Evolutionary conservation across 2,113 vertebrate genomes (phyloP), one percentile per base, ranked within the genome.

Genomic region (Sylvietta virens): DNA sequence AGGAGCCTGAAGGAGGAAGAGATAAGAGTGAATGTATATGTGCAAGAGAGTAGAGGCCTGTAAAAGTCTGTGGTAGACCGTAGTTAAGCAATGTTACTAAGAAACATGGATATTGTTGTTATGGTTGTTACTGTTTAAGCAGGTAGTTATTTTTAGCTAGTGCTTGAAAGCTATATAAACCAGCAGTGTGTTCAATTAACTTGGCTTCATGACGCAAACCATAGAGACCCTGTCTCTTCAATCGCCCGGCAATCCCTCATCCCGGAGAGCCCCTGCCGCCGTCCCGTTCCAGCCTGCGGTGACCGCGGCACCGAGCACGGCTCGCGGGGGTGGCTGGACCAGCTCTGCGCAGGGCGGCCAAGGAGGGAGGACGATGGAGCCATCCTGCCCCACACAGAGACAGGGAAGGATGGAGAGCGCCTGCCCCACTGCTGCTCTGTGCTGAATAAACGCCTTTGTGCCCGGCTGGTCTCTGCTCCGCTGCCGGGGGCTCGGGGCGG

Each of bases 301-400:
- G 64, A 39, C 28, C 13, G 47, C 64, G 47, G 40, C 56, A 7
- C 56, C 31, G 35, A 64, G 48, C 58, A 2, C 7, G 3, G 69
- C 35, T 7, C 30, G 22, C 44, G 28, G 64, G 73, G 78, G 62
- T 11, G 62, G 62, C 53, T 7, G 83, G 11, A 5, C 2, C 3
- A 37, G 44, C 13, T 1, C 30, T 0, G 40, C 3, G 17, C 45
- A 1, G 56, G 44, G 31, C 20, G 28, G 24, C 26, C 33, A 1
- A 1, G 69, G 57, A 19, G 35, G 30, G 51, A 47, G 7, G 30
- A 40, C 13, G 7, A 44, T 2, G 39, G 72, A 44, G 27, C 9
- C 51, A 4, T 12, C 51, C 37, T 4, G 71, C 31, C 28, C 22
- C 62, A 1, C 44, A 5, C 17, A 7, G 71, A 9, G 3, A 22